Percentiles rank a stretch among this genome's conserved stretches.
Evolutionary conservation across 1,140 invertebrate genomes (phyloP).

Genomic region (Odontomachus brunneus): DNA sequence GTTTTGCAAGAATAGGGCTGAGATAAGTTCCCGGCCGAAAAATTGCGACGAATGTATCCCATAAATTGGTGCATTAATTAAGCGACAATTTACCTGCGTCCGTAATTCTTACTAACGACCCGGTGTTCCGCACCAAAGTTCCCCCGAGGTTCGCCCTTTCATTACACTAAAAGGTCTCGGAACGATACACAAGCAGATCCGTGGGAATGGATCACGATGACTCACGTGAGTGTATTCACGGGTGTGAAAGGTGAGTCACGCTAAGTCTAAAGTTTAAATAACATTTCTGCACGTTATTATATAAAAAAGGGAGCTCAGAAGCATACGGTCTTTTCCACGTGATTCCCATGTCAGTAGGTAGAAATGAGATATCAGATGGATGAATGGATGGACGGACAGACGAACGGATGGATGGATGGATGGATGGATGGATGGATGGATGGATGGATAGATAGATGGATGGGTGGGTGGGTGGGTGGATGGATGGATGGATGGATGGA

Average conservation of each 20-base stretch:
- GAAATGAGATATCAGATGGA: constrained; percentile 8
- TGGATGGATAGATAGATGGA: constrained; percentile 7
- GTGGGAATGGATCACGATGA: constrained; percentile 28
- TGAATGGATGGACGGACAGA: no score
- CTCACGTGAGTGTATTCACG: constrained; percentile 2
- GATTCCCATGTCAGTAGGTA: not conserved
- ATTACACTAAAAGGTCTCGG: not conserved
- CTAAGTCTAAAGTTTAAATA: constrained; percentile 10
- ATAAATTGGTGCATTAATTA: constrained; percentile 13
- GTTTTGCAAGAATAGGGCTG: not conserved
- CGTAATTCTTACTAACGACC: not conserved
- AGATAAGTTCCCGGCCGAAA: not conserved
- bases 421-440: constrained; percentile 2
- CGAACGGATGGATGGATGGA: constrained; percentile 2
- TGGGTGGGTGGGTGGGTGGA: not conserved
- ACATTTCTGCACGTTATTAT: not conserved
- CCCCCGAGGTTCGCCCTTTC: not conserved
- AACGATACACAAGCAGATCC: not conserved
- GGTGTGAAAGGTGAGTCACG: no score
- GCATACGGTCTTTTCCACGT: not conserved
- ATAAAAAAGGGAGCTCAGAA: not conserved
- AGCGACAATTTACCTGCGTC: not conserved
- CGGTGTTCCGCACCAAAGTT: not conserved
- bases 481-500: constrained; percentile 5
- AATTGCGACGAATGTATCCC: not conserved